These are phyloP conservation scores for Clarias batrachus DNA, from an alignment of 2,113 vertebrate genomes.

Conservation along the genomic window DNA sequence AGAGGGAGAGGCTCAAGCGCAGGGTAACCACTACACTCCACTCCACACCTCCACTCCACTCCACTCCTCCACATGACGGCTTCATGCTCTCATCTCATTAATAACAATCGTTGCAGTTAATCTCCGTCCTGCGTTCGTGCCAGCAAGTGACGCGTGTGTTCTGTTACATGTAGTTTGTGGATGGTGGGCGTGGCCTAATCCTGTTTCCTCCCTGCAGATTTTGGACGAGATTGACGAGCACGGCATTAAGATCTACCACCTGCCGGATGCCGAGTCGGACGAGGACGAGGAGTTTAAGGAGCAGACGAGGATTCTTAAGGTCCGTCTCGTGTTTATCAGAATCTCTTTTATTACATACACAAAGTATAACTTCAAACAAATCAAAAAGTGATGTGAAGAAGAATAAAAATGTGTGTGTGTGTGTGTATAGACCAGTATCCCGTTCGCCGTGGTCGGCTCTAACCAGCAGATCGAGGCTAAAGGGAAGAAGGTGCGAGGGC, in stretches of 20 bases:
- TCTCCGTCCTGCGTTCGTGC: neutral
- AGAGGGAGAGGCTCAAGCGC: slow-evolving; percentile 92
- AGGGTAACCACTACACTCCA: slow-evolving; percentile 75
- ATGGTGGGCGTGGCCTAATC: neutral
- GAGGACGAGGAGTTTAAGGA: slow-evolving; percentile 99
- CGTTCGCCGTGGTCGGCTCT: slow-evolving; percentile 95
- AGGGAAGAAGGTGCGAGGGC: slow-evolving; percentile 97
- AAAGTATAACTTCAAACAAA: neutral
- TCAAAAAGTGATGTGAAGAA: neutral
- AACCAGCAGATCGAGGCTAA: slow-evolving; percentile 98
- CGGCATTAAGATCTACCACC: slow-evolving; percentile 96
- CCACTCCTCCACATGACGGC: neutral
- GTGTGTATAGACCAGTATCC: slow-evolving; percentile 86
- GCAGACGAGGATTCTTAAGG: slow-evolving; percentile 95
- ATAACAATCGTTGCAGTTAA: neutral
- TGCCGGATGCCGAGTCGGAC: slow-evolving; percentile 96
- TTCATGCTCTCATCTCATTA: neutral
- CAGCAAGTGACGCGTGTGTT: neutral
- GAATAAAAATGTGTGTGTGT: neutral
- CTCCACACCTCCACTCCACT: neutral
- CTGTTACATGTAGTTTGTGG: neutral
- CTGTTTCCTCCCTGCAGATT: slow-evolving; percentile 71
- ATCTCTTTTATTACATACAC: neutral
- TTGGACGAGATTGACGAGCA: slow-evolving; percentile 98
- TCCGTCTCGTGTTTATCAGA: slow-evolving; percentile 47